A percentile compares a stretch with the other conserved stretches of the same genome.
phyloP scores from a whole-genome alignment of 2,888 invertebrate genomes.

The Polydrusus tereticollis region DNA sequence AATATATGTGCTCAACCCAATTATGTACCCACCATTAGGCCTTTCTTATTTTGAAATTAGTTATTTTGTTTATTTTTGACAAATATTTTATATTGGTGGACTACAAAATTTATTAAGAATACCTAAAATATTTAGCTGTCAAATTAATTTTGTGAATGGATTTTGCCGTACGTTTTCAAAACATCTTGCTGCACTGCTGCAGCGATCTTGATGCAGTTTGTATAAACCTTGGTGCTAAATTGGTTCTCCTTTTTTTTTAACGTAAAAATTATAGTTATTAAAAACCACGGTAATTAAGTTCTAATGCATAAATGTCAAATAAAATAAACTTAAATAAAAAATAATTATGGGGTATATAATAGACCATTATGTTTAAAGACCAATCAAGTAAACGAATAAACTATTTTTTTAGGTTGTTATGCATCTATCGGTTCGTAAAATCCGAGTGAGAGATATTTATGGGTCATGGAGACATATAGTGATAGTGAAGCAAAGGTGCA shows the following conservation, averaged over 20 bases:
- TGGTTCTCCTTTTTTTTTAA: not conserved
- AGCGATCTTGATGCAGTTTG: not conserved
- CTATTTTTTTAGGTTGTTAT: too few relatives aligned
- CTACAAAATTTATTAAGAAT: too few relatives aligned
- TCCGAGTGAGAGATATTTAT: too few relatives aligned
- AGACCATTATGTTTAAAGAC: not conserved
- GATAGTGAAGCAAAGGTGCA: too few relatives aligned
- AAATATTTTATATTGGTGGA: too few relatives aligned
- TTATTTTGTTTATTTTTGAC: too few relatives aligned
- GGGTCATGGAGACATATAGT: too few relatives aligned
- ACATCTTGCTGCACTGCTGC: not conserved
- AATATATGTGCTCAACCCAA: too few relatives aligned
- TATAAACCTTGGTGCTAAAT: not conserved
- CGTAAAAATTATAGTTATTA: not conserved
- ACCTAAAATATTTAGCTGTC: too few relatives aligned
- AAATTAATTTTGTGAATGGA: not conserved
- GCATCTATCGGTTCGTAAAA: too few relatives aligned
- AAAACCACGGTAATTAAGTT: constrained; percentile 7
- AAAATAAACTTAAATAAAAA: constrained; percentile 6
- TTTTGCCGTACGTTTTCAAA: not conserved
- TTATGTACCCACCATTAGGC: too few relatives aligned
- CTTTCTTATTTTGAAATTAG: too few relatives aligned
- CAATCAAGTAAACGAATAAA: not conserved
- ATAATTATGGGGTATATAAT: not conserved
- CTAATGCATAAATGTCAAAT: constrained; percentile 16